phyloP scores from a whole-genome alignment of 2,113 vertebrate species.

The Brachyistius frenatus region DNA sequence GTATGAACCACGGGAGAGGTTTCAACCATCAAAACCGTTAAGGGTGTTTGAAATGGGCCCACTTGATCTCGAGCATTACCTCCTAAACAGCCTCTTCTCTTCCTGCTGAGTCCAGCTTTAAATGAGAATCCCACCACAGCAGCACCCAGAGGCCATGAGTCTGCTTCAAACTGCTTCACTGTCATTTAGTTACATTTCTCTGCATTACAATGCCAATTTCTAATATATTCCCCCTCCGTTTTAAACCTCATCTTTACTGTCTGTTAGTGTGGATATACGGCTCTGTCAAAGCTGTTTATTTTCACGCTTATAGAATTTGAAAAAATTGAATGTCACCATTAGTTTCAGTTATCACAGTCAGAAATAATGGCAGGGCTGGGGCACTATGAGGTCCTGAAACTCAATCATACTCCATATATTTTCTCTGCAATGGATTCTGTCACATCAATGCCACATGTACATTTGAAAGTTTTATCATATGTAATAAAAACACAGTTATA shows the following conservation, averaged over 20 bases:
- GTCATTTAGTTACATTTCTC: conserved; percentile 15
- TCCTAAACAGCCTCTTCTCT: background rate
- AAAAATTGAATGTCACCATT: conserved; percentile 39
- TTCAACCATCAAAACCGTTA: conserved; percentile 17
- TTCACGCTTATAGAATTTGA: conserved; percentile 26
- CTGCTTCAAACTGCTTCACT: conserved; percentile 22
- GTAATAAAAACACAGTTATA: conserved; percentile 47
- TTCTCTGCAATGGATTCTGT: conserved; percentile 54
- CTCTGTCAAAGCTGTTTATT: conserved; percentile 17
- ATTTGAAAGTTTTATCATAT: conserved; percentile 24
- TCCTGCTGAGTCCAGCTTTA: background rate
- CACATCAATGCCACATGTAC: conserved; percentile 26
- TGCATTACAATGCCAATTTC: conserved; percentile 1
- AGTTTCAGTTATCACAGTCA: conserved; percentile 29
- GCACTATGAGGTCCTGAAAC: conserved; percentile 23
- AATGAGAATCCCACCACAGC: conserved; percentile 7
- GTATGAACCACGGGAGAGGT: background rate
- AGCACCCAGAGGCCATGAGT: conserved; percentile 20
- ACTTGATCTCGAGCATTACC: conserved; percentile 15
- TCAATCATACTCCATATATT: conserved; percentile 20
- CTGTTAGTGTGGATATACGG: conserved; percentile 36
- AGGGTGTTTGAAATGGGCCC: conserved; percentile 24
- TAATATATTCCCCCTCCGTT: conserved; percentile 27
- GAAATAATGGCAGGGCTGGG: conserved; percentile 13
- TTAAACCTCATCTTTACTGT: conserved; percentile 14